A percentile compares a stretch with the other conserved stretches of the same genome.
Conservation (phyloP, 2,797 vertebrate genomes). For the Helarctos malayanus region DNA sequence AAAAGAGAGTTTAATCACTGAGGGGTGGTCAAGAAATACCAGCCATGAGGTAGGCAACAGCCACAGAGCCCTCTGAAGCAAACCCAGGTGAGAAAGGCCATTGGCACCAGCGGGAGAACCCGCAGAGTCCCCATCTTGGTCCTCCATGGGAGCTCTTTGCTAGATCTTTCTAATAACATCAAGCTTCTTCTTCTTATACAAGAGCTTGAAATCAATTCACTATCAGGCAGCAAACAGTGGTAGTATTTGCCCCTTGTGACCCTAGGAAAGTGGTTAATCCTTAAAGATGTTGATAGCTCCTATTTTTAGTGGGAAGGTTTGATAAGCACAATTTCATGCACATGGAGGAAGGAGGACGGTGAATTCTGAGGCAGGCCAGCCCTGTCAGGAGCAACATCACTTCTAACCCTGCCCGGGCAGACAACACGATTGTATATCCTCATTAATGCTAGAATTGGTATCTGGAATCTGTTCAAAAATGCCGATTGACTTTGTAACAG, state of each 20-base stretch:
- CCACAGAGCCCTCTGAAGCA: neutral
- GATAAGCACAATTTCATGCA: constrained; percentile 83
- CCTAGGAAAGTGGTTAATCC: constrained; percentile 80
- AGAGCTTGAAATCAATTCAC: constrained; percentile 78
- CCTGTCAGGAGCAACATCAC: constrained; percentile 74
- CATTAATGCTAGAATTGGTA: constrained; percentile 88
- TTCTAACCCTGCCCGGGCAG: constrained; percentile 81
- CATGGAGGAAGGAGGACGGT: neutral
- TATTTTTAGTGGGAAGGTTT: constrained; percentile 77
- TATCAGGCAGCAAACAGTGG: constrained; percentile 77
- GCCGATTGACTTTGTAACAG: constrained; percentile 85
- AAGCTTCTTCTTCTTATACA: constrained; percentile 69
- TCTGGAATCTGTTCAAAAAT: constrained; percentile 88
- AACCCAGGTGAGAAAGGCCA: neutral
- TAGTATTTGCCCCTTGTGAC: constrained; percentile 70
- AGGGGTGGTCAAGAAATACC: neutral
- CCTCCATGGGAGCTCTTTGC: constrained; percentile 67
- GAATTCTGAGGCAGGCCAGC: constrained; percentile 76
- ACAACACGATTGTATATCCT: constrained; percentile 80
- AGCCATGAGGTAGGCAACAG: neutral
- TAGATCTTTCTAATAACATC: constrained; percentile 80
- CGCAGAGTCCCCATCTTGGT: neutral
- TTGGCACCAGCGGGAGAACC: neutral
- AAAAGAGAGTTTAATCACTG: constrained; percentile 27
- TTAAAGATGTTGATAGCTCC: constrained; percentile 81